A percentile compares a stretch with the other conserved stretches of the same genome.
Evolutionary conservation across 2,888 invertebrate species (phyloP).

Genomic region (Trichopria drosophilae): DNA sequence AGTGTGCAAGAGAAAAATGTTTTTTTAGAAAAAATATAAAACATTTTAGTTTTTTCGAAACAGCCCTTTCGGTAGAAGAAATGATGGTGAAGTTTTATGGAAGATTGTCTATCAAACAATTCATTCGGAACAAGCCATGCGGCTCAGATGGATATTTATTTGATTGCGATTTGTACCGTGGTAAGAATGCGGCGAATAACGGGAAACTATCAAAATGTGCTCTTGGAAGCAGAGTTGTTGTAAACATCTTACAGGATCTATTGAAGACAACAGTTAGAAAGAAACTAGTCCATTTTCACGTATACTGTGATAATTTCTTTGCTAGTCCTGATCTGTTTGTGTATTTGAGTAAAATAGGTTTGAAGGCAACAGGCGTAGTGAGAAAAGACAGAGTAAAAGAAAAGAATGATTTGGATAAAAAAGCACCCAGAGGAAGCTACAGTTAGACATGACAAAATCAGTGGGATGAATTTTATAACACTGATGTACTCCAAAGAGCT

Average conservation of each 20-base stretch:
- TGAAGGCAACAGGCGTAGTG: too few species aligned
- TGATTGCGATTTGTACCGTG: conserved; percentile 21
- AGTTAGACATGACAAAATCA: conserved; percentile 21
- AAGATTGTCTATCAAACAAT: conserved; percentile 18
- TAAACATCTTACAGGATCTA: conserved; percentile 14
- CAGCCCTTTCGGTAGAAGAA: too few species aligned
- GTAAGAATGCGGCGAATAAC: conserved; percentile 8
- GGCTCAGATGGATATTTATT: conserved; percentile 17
- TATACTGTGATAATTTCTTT: too few species aligned
- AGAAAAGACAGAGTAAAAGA: too few species aligned
- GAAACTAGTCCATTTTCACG: conserved; percentile 5
- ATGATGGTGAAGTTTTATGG: conserved; percentile 14
- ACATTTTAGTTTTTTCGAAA: too few species aligned
- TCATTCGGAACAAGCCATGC: conserved; percentile 17
- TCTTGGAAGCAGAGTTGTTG: conserved; percentile 20
- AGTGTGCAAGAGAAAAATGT: too few species aligned
- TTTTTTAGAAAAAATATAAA: too few species aligned
- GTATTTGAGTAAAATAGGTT: too few species aligned
- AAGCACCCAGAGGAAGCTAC: conserved; percentile 12
- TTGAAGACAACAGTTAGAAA: conserved; percentile 2
- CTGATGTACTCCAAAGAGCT: conserved; percentile 22
- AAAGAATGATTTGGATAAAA: conserved; percentile 20
- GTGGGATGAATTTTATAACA: conserved; percentile 22
- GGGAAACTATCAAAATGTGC: conserved; percentile 10
- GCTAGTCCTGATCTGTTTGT: too few species aligned